Base-by-base conservation (phyloP, 2,113 vertebrate genomes). In the Cranoglanis bouderius region DNA sequence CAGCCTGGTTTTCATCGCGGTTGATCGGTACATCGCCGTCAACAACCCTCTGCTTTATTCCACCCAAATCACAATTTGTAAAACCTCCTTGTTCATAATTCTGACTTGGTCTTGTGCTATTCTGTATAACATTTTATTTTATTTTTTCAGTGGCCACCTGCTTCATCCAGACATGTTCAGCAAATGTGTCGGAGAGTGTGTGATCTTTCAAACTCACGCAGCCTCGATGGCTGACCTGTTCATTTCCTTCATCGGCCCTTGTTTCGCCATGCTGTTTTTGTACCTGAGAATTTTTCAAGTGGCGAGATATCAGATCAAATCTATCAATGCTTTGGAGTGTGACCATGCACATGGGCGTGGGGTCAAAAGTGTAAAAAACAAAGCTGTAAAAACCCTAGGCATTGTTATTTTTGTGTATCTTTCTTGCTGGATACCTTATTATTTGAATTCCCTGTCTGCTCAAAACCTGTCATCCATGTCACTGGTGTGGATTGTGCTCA, bases 11-110 rank as follows among this genome's bases (percentile, higher is more conserved):
- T 90, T 94, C 84, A 93, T 95, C 43, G 93, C 93, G 0, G 87
- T 94, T 0, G 94, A 95, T 80, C 92, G 93, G 7, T 93, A 90
- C 12, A 87, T 94, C 16, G 93, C 94, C 26, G 90, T 95, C 40
- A 92, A 91, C 87, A 81, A 90, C 74, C 94, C 94, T 74, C 82
- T 95, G 89, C 91, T 91, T 21, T 94, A 94, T 80, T 38, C 84
- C 16, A 90, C 12, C n/a, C 88, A 53, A 82, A 89, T 94, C 18
- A 95, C 91, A 26, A 38, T 13, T 21, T 59, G 87, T 19, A 88
- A 88, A 29, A 84, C 67, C 0, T 82, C 89, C 81, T 10, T 90
- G 70, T 89, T 83, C 16, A 93, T 94, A 74, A 87, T 89, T 38
- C 10, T 93, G 46, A 93, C 92, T 88, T 94, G 94, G 94, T 55